These are phyloP conservation scores for Procambarus clarkii DNA, from an alignment of 1,140 invertebrate species.

Conservation along the genomic window DNA sequence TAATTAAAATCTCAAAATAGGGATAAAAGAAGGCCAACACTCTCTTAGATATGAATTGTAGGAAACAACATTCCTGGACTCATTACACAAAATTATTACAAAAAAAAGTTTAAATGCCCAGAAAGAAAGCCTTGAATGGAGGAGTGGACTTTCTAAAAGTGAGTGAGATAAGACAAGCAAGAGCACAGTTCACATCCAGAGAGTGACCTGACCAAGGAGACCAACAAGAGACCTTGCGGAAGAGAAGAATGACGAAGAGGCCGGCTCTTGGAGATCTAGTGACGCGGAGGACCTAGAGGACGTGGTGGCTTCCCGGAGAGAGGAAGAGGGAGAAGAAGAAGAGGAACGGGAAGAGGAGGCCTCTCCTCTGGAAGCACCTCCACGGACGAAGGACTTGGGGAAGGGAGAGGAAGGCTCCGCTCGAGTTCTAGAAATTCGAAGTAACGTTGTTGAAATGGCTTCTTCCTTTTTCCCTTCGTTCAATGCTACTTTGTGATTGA, in stretches of 20 bases:
- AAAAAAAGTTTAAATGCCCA: no score
- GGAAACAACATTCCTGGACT: no score
- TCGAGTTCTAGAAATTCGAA: constrained; percentile 33
- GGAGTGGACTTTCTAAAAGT: no score
- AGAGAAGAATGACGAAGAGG: constrained; percentile 31
- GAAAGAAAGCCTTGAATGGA: no score
- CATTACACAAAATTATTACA: no score
- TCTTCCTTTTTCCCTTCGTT: no score
- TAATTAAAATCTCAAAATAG: no score
- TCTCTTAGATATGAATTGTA: no score
- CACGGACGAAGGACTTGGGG: constrained; percentile 13
- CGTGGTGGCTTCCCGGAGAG: not conserved
- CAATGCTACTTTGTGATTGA: constrained; percentile 32
- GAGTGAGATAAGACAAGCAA: not conserved
- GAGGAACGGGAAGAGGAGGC: not conserved
- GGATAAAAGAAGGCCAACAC: no score
- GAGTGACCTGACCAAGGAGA: not conserved
- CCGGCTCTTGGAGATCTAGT: not conserved
- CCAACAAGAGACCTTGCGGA: constrained; percentile 41
- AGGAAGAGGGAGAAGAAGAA: constrained; percentile 12
- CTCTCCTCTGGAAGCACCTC: not conserved
- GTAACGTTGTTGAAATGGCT: not conserved
- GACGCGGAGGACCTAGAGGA: constrained; percentile 7
- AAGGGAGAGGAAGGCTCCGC: not conserved
- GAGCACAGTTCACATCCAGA: not conserved